These are phyloP conservation scores for Tenodera sinensis DNA, from an alignment of 2,888 invertebrate species.

Conservation along the genomic window DNA sequence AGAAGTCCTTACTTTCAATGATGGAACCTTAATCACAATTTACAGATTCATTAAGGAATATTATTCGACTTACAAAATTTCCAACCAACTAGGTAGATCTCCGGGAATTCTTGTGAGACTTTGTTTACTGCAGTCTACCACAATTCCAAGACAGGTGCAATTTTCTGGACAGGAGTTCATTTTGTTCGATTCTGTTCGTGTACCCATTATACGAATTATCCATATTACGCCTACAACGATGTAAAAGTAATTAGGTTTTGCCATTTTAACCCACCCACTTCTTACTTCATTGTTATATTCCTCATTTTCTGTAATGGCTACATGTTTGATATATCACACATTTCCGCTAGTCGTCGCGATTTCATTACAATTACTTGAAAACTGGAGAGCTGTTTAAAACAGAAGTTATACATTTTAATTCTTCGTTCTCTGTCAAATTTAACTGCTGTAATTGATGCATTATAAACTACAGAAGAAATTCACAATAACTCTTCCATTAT, in stretches of 20 bases:
- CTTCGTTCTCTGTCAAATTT: no score
- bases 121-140: constrained; percentile 71
- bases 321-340: background rate
- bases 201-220: background rate
- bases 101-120: constrained; percentile 66
- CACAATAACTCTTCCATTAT: no score
- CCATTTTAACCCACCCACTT: background rate
- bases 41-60: no score
- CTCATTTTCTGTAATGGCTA: background rate
- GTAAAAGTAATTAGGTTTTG: background rate
- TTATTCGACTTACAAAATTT: constrained; percentile 61
- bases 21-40: no score
- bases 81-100: constrained; percentile 71
- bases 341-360: no score
- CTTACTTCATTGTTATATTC: background rate
- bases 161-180: constrained; percentile 58
- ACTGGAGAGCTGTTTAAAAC: no score
- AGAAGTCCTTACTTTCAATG: no score
- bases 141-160: constrained; percentile 69
- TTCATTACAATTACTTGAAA: no score
- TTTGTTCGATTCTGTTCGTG: constrained; percentile 34
- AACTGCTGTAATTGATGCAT: no score
- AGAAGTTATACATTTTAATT: no score
- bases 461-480: no score
- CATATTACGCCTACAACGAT: background rate